Evolutionary conservation across 2,113 vertebrate species (phyloP).

Genomic region (Cynoglossus semilaevis): DNA sequence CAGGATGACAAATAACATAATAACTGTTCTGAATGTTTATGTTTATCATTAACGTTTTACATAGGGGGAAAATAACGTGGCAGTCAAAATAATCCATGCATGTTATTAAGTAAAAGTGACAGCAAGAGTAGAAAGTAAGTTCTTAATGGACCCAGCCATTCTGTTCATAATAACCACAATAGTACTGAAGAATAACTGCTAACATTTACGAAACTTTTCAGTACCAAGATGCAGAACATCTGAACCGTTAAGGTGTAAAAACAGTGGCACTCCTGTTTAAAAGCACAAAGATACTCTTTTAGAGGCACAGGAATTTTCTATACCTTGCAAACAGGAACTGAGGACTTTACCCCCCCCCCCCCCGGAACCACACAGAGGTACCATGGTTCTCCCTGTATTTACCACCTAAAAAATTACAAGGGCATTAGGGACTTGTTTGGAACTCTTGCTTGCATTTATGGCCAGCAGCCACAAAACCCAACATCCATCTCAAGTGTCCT

Average conservation of each 20-base stretch:
- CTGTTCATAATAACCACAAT: too few species aligned
- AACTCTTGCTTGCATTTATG: background rate
- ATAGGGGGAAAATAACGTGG: too few species aligned
- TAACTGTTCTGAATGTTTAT: too few species aligned
- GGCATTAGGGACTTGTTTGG: conserved; percentile 25
- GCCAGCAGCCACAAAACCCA: conserved; percentile 4
- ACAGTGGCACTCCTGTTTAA: background rate
- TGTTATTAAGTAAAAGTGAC: too few species aligned
- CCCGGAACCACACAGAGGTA: background rate
- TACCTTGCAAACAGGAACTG: conserved; percentile 15
- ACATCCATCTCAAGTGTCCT: too few species aligned
- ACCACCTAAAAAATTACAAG: conserved; percentile 19
- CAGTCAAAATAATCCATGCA: too few species aligned
- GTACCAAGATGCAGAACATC: conserved; percentile 21
- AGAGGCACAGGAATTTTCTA: conserved; percentile 27
- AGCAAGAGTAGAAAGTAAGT: too few species aligned
- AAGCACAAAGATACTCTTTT: conserved; percentile 53
- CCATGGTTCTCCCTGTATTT: conserved; percentile 32
- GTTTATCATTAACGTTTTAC: too few species aligned
- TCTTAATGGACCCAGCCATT: too few species aligned
- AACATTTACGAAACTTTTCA: background rate
- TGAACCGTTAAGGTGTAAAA: background rate
- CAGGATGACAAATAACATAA: too few species aligned
- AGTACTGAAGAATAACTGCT: too few species aligned
- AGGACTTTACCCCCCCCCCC: background rate